These are phyloP conservation scores for Scaeva pyrastri DNA, from an alignment of 2,888 invertebrate species.

Conservation along the genomic window DNA sequence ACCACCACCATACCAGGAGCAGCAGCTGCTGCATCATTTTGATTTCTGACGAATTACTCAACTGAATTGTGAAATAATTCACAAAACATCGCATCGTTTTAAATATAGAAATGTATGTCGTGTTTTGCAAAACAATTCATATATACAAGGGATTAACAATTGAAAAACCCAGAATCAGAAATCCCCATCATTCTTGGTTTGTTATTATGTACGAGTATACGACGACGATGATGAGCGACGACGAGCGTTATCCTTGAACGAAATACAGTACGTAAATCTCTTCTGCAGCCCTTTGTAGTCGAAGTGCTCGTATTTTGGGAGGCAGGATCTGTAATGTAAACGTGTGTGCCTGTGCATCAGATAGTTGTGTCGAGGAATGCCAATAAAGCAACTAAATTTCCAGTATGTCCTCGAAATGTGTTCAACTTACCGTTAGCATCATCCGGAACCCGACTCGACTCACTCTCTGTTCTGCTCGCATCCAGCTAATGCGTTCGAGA, in stretches of 20 bases:
- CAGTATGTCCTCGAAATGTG: not conserved
- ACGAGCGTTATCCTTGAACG: conserved; percentile 14
- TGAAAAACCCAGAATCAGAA: conserved; percentile 10
- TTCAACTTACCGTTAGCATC: no score
- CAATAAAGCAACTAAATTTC: conserved; percentile 56
- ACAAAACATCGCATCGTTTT: conserved; percentile 2
- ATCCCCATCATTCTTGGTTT: conserved; percentile 19
- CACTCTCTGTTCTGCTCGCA: not conserved
- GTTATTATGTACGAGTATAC: not conserved
- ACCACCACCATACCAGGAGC: not conserved
- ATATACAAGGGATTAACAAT: conserved; percentile 16
- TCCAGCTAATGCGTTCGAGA: conserved; percentile 19
- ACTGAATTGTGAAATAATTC: conserved; percentile 22
- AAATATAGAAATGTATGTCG: not conserved
- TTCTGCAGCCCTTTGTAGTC: not conserved
- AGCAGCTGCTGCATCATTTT: not conserved
- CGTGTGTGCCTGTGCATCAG: not conserved
- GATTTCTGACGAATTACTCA: conserved; percentile 35
- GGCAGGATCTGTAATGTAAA: not conserved
- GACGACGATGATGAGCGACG: not conserved
- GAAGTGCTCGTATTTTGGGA: not conserved
- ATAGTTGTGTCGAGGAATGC: conserved; percentile 35
- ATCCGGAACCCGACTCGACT: no score
- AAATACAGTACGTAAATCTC: conserved; percentile 17
- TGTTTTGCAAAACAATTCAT: conserved; percentile 19